phyloP scores from a whole-genome alignment of 2,113 vertebrate genomes.

The Lophochroa leadbeateri region DNA sequence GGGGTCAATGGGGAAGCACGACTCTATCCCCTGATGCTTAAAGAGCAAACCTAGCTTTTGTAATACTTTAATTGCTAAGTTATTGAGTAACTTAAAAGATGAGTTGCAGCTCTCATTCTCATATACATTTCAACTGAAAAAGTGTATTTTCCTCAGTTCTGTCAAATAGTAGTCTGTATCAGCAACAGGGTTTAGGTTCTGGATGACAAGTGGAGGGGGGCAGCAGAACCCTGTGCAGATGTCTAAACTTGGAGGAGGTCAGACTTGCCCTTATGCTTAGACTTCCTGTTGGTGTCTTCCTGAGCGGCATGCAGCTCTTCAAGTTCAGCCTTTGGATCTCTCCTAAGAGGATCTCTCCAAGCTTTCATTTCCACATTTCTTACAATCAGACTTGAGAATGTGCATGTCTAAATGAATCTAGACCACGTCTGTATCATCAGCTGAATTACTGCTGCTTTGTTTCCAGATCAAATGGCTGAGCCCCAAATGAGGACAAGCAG shows the following conservation, averaged over 20 bases:
- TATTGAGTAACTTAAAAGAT: neutral
- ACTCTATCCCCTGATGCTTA: neutral
- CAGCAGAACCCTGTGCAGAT: neutral
- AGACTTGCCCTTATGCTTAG: neutral
- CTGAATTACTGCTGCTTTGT: neutral
- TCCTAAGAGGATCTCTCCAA: neutral
- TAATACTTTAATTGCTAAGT: neutral
- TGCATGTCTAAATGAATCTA: neutral
- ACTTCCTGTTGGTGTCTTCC: neutral
- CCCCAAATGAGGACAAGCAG: neutral
- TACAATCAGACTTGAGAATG: neutral
- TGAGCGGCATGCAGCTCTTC: neutral
- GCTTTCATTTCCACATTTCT: neutral
- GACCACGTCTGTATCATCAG: accelerated
- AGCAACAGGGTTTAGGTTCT: neutral
- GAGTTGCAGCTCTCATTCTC: neutral
- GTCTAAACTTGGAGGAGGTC: neutral
- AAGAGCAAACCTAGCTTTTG: neutral
- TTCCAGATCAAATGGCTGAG: neutral
- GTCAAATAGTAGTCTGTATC: neutral
- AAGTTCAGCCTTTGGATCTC: neutral
- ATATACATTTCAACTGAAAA: neutral
- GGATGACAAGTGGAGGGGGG: neutral
- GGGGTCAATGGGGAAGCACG: neutral
- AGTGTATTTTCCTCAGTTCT: neutral